phyloP scores from a whole-genome alignment of 2,888 invertebrate species.

The Pseudococcus jackbeardsleyi region DNA sequence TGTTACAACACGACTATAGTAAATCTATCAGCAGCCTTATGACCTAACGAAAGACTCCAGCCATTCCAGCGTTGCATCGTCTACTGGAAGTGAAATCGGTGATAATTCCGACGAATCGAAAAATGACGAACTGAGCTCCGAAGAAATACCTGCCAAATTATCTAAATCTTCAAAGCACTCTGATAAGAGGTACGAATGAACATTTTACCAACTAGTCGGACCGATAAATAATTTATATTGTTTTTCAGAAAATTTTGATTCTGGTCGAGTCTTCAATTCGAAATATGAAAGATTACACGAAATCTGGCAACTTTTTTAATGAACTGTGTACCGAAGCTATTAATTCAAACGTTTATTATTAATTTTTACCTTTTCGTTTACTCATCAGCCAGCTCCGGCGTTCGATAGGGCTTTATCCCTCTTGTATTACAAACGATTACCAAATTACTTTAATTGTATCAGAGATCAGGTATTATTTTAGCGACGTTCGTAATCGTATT shows the following conservation, averaged over 20 bases:
- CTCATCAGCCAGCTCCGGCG: not conserved
- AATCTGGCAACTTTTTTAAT: too few species aligned
- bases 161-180: not conserved
- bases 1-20: too few species aligned
- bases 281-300: too few species aligned
- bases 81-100: not conserved
- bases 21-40: not conserved
- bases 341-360: constrained; percentile 29
- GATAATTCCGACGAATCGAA: not conserved
- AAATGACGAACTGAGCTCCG: not conserved
- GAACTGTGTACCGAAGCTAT: too few species aligned
- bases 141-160: not conserved
- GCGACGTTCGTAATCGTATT: constrained; percentile 62
- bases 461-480: constrained; percentile 65
- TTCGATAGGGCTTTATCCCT: not conserved
- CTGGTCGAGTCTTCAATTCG: too few species aligned
- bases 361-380: not conserved
- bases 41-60: not conserved
- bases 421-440: constrained; percentile 38
- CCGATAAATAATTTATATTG: not conserved
- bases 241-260: too few species aligned
- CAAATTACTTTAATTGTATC: constrained; percentile 62
- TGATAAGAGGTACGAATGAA: not conserved
- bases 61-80: not conserved
- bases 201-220: not conserved